phyloP scores from a whole-genome alignment of 2,113 vertebrate genomes.

The Antidorcas marsupialis region DNA sequence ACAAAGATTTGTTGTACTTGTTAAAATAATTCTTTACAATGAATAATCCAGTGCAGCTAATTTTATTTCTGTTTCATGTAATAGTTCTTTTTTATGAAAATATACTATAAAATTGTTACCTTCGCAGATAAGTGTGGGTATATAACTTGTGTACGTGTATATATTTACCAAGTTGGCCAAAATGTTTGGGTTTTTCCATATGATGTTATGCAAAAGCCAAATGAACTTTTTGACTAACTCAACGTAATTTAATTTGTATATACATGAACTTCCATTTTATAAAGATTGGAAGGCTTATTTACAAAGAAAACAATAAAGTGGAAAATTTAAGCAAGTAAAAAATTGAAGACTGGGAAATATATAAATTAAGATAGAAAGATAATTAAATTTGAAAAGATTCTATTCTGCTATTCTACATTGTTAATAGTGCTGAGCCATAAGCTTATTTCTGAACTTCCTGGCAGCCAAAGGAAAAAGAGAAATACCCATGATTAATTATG shows the following conservation, averaged over 20 bases:
- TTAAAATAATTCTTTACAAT: constrained; percentile 25
- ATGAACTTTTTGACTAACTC: not conserved
- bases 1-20: not conserved
- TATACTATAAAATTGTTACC: not conserved
- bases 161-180: not conserved
- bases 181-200: not conserved
- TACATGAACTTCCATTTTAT: not conserved
- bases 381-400: not conserved
- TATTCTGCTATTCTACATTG: not conserved
- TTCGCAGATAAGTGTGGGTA: not conserved
- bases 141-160: not conserved
- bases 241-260: not conserved
- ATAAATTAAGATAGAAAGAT: constrained; percentile 4
- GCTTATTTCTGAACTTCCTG: constrained; percentile 40
- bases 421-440: not conserved
- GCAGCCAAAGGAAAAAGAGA: not conserved
- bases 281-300: not conserved
- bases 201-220: not conserved
- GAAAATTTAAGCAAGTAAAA: not conserved
- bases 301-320: not conserved
- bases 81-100: constrained; percentile 15
- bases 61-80: not conserved
- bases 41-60: not conserved
- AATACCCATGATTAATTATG: not conserved
- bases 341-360: not conserved